These are phyloP conservation scores for Craniophora ligustri DNA, from an alignment of 2,888 invertebrate species.

Conservation along the genomic window DNA sequence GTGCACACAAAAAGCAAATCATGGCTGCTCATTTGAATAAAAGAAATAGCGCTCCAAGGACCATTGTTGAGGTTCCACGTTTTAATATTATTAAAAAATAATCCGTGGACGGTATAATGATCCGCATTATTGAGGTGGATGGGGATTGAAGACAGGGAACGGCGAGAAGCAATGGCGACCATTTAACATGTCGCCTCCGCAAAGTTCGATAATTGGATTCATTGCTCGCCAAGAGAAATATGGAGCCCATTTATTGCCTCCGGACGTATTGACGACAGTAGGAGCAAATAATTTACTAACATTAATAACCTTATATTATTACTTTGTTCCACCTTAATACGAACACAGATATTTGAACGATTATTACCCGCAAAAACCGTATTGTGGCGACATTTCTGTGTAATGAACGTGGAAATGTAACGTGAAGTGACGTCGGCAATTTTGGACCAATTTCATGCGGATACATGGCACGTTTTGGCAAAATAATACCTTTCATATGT, in stretches of 20 bases:
- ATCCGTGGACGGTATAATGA: constrained; percentile 50
- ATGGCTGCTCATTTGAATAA: constrained; percentile 37
- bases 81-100: constrained; percentile 44
- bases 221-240: constrained; percentile 79
- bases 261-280: constrained; percentile 66
- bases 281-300: constrained; percentile 49
- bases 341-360: constrained; percentile 27
- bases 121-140: constrained; percentile 58
- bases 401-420: constrained; percentile 16
- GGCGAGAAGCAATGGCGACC: constrained; percentile 70
- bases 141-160: constrained; percentile 48
- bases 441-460: background rate
- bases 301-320: constrained; percentile 56
- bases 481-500: constrained; percentile 15
- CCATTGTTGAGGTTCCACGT: constrained; percentile 25
- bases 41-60: constrained; percentile 24
- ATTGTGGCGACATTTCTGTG: constrained; percentile 14
- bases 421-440: constrained; percentile 14
- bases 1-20: constrained; percentile 21
- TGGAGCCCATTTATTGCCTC: constrained; percentile 74
- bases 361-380: constrained; percentile 18
- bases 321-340: constrained; percentile 38
- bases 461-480: constrained; percentile 6
- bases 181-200: constrained; percentile 81
- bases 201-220: constrained; percentile 83